Evolutionary conservation across 1,140 invertebrate species (phyloP).

Genomic region (Papilio polyxenes): DNA sequence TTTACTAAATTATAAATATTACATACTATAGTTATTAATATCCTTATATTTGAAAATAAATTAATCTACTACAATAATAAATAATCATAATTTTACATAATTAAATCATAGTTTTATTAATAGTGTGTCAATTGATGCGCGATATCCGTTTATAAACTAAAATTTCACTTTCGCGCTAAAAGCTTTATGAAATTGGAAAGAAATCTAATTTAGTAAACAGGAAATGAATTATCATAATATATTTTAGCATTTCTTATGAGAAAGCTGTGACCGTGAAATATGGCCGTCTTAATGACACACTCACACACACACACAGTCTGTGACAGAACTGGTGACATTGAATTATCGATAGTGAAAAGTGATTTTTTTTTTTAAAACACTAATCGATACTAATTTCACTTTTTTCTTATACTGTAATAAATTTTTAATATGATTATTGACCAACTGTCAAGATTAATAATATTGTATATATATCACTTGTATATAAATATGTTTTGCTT

Average conservation of each 20-base stretch:
- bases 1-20: not conserved
- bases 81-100: not conserved
- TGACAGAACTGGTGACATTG: not conserved
- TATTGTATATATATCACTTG: too few species aligned
- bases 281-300: not conserved
- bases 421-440: not conserved
- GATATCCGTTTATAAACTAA: not conserved
- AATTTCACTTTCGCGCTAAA: not conserved
- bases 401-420: not conserved
- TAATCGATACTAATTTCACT: not conserved
- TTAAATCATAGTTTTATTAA: not conserved
- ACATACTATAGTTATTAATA: not conserved
- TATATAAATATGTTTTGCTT: too few species aligned
- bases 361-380: not conserved
- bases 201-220: not conserved
- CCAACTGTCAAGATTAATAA: not conserved
- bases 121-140: not conserved
- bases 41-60: not conserved
- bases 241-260: not conserved
- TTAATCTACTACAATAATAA: not conserved
- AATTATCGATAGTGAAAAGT: slow-evolving; percentile 12
- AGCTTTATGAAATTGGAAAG: not conserved
- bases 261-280: slow-evolving; percentile 21
- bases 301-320: not conserved
- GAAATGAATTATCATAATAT: not conserved